Percentiles rank a stretch among this genome's conserved stretches.
Conservation (phyloP, 2,113 vertebrate genomes). For the Sinocyclocheilus grahami region DNA sequence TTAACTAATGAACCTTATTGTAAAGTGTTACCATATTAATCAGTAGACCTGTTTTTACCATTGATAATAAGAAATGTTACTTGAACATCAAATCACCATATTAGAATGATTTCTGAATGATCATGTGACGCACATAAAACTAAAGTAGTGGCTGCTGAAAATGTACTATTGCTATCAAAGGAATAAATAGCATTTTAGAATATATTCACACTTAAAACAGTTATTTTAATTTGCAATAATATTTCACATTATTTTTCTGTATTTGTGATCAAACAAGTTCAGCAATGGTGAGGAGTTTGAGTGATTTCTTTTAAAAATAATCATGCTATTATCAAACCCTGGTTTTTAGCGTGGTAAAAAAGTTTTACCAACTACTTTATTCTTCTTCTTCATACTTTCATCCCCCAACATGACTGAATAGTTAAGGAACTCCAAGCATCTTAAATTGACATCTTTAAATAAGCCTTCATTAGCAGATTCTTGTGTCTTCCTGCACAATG, state of each 20-base stretch:
- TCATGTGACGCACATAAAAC: too few species aligned
- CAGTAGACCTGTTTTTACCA: background rate
- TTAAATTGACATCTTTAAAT: constrained; percentile 50
- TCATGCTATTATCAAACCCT: background rate
- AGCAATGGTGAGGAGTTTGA: background rate
- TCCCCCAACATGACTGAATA: background rate
- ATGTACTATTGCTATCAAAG: too few species aligned
- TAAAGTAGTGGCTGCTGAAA: too few species aligned
- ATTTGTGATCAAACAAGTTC: background rate
- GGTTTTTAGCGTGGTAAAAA: background rate
- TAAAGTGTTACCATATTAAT: background rate
- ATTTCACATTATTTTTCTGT: too few species aligned
- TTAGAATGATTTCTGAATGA: too few species aligned
- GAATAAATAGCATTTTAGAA: too few species aligned
- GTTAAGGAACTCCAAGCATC: background rate
- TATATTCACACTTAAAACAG: too few species aligned
- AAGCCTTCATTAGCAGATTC: constrained; percentile 53
- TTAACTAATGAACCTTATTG: too few species aligned
- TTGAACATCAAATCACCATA: too few species aligned
- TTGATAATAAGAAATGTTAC: too few species aligned
- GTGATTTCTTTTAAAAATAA: background rate
- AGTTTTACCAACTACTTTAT: background rate
- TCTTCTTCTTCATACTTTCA: background rate
- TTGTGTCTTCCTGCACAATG: constrained; percentile 43
- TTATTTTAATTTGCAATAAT: too few species aligned